Evolutionary conservation across 2,888 invertebrate species (phyloP).

Genomic region (Synanthedon formicaeformis): DNA sequence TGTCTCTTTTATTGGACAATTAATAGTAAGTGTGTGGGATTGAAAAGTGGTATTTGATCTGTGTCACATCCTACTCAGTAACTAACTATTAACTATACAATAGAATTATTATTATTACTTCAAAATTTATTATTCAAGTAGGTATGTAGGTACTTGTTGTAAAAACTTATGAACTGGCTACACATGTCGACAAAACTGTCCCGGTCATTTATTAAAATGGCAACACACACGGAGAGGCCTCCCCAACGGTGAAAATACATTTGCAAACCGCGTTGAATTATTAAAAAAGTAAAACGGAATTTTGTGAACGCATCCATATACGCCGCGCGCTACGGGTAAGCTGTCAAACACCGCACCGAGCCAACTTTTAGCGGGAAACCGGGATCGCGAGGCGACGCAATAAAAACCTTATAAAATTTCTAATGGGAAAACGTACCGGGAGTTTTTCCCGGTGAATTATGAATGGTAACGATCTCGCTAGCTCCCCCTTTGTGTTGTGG

Average conservation of each 20-base stretch:
- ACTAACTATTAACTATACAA: no score
- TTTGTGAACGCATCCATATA: slow-evolving; percentile 17
- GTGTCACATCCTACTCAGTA: no score
- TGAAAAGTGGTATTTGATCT: no score
- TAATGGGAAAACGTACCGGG: slow-evolving; percentile 68
- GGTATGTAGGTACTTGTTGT: no score
- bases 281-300: slow-evolving; percentile 14
- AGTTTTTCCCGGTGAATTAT: slow-evolving; percentile 64
- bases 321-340: slow-evolving; percentile 6
- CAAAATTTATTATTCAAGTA: no score
- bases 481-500: slow-evolving; percentile 31
- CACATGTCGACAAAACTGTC: neutral
- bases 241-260: slow-evolving; percentile 6
- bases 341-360: slow-evolving; percentile 33
- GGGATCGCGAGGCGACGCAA: slow-evolving; percentile 34
- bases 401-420: slow-evolving; percentile 69
- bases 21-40: no score
- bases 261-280: slow-evolving; percentile 12
- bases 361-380: slow-evolving; percentile 44
- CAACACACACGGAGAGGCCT: slow-evolving; percentile 1
- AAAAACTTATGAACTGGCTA: neutral
- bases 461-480: slow-evolving; percentile 62
- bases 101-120: no score
- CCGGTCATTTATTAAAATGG: neutral
- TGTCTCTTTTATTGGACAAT: no score